Evolutionary conservation across 2,797 vertebrate genomes (phyloP), one percentile per base, ranked within the genome.

Genomic region (Hippoglossus hippoglossus): DNA sequence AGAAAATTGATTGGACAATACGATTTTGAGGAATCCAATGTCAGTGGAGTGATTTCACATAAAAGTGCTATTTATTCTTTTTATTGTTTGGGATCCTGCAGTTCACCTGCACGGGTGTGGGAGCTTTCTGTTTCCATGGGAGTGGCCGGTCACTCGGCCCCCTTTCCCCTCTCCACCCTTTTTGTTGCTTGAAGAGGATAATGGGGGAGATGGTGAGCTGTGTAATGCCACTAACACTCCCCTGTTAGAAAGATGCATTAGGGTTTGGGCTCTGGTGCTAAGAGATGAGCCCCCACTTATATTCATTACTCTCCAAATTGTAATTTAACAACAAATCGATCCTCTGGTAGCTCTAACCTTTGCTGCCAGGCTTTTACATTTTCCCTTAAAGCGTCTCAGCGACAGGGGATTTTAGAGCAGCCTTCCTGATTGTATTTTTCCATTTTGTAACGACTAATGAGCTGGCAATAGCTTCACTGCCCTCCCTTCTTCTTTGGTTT

Each of bases 301-400:
- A 58, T 84, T 87, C 90, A 87, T 93, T 90, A 92, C 80, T 93
- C 85, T 89, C 71, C 75, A 89, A 93, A 90, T 93, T 90, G 86
- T 88, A 85, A 89, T 90, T 92, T 90, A 93, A 90, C 88, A 91
- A 90, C 89, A 90, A 77, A 93, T 92, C 76, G 71, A 93, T 92
- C 68, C 68, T 70, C 67, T 72, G 75, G 72, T 73, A 64, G 81
- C 68, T 62, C 74, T 91, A 86, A 89, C 90, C 90, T 90, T 93
- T 92, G 77, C 71, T 75, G 66, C 67, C 51, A 80, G 63, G 80
- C 80, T 82, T 87, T 77, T 78, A 85, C 80, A 86, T 85, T 90
- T 90, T 84, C 75, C 68, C 72, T 84, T 75, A 87, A 83, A 86
- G 80, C 25, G 26, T 39, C 53, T 73, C 47, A 50, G 52, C 4